Percentiles rank a stretch among this genome's conserved stretches.
Evolutionary conservation across 2,113 vertebrate species (phyloP).

Genomic region (Caloenas nicobarica): DNA sequence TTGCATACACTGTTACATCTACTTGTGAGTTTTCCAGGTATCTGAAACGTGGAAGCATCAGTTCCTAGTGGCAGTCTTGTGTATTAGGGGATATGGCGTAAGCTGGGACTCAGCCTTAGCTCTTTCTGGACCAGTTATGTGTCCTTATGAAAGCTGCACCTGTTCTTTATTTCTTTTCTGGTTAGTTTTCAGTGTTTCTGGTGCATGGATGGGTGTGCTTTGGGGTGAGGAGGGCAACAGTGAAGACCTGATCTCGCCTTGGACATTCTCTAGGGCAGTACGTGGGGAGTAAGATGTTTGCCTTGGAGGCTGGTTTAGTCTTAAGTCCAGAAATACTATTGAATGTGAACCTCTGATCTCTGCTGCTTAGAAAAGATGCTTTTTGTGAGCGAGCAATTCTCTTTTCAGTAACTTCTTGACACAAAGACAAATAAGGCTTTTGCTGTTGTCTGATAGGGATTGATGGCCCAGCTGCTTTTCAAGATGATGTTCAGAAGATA

Average conservation of each 20-base stretch:
- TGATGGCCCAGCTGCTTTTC: constrained; percentile 85
- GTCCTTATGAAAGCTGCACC: neutral
- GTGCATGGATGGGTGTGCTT: neutral
- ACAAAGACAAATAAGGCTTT: neutral
- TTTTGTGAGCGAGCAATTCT: neutral
- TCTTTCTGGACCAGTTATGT: neutral
- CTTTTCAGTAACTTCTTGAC: neutral
- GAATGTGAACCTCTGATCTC: neutral
- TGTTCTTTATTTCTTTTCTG: neutral
- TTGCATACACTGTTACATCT: neutral
- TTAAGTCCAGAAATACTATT: neutral
- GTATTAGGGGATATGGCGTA: neutral
- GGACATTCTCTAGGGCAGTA: neutral
- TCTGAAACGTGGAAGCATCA: neutral
- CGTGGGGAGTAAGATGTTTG: neutral
- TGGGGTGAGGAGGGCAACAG: neutral
- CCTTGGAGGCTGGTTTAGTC: neutral
- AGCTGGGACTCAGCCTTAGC: neutral
- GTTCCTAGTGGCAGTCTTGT: neutral
- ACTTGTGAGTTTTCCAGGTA: neutral
- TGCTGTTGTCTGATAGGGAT: constrained; percentile 79
- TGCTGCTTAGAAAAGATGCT: neutral
- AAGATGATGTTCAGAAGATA: constrained; percentile 83
- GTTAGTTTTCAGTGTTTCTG: neutral
- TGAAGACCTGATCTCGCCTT: neutral